Conservation (phyloP, 2,888 invertebrate genomes). For the Galeruca laticollis region DNA sequence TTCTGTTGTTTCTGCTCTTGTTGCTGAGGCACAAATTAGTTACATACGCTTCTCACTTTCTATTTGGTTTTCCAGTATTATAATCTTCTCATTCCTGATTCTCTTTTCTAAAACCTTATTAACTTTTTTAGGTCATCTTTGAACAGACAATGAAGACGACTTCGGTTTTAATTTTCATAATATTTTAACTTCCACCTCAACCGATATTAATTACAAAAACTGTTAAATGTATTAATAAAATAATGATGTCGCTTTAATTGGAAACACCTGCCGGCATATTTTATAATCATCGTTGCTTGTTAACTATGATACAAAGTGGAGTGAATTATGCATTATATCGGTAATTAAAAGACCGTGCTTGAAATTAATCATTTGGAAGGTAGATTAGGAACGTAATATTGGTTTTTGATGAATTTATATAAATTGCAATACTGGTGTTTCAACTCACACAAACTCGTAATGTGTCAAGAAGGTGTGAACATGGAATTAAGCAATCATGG, state of each 20-base stretch:
- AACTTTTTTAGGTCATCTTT: no score
- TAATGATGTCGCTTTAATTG: conserved; percentile 41
- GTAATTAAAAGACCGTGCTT: not conserved
- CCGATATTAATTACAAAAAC: conserved; percentile 27
- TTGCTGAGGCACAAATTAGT: no score
- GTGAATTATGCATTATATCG: conserved; percentile 18
- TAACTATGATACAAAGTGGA: conserved; percentile 37
- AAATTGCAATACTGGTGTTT: no score
- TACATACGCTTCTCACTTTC: no score
- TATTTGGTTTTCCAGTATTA: no score
- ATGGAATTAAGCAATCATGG: no score
- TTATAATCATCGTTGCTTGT: conserved; percentile 25
- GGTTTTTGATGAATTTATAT: not conserved
- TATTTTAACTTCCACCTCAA: conserved; percentile 7
- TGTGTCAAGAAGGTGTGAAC: no score
- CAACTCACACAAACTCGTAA: no score
- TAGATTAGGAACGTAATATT: not conserved
- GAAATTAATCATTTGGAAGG: conserved; percentile 3
- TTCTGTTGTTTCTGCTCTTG: no score
- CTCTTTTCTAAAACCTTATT: no score
- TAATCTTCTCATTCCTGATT: no score
- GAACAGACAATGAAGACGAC: not conserved
- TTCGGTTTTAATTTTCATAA: not conserved
- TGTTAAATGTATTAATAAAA: conserved; percentile 35
- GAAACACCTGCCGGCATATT: conserved; percentile 41